These are phyloP conservation scores for Xestia rhomboidea DNA, from an alignment of 2,888 invertebrate species.

Conservation along the genomic window DNA sequence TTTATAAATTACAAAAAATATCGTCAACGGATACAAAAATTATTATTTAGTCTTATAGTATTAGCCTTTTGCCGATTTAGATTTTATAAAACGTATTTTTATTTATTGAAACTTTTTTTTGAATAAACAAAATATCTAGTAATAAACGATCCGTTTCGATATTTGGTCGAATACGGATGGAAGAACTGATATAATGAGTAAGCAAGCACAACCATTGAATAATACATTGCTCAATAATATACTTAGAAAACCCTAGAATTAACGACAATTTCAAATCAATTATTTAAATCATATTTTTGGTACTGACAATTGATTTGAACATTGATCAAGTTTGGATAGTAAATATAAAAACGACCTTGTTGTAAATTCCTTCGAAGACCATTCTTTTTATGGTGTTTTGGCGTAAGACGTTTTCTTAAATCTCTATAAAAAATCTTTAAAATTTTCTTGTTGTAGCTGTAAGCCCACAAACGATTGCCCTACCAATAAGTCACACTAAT, in stretches of 20 bases:
- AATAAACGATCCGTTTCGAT: conserved; percentile 23
- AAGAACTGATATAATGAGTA: conserved; percentile 54
- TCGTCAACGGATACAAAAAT: conserved; percentile 42
- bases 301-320: conserved; percentile 54
- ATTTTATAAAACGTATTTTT: conserved; percentile 40
- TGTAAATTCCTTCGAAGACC: conserved; percentile 27
- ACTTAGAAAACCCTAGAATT: conserved; percentile 41
- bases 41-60: conserved; percentile 56
- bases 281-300: conserved; percentile 51
- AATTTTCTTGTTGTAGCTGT: conserved; percentile 16
- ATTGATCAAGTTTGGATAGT: conserved; percentile 35
- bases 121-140: conserved; percentile 26
- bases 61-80: conserved; percentile 60
- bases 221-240: conserved; percentile 50
- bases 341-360: conserved; percentile 23
- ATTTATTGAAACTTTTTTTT: conserved; percentile 25
- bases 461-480: conserved; percentile 40
- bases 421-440: conserved; percentile 16
- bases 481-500: conserved; percentile 42
- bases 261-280: conserved; percentile 42
- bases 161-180: conserved; percentile 30
- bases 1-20: conserved; percentile 52
- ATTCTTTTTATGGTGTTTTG: conserved; percentile 15
- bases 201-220: conserved; percentile 72
- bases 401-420: conserved; percentile 15